A percentile compares a stretch with the other conserved stretches of the same genome.
These are phyloP conservation scores for Pipistrellus nathusii DNA, from an alignment of 2,797 vertebrate genomes.

Conservation along the genomic window DNA sequence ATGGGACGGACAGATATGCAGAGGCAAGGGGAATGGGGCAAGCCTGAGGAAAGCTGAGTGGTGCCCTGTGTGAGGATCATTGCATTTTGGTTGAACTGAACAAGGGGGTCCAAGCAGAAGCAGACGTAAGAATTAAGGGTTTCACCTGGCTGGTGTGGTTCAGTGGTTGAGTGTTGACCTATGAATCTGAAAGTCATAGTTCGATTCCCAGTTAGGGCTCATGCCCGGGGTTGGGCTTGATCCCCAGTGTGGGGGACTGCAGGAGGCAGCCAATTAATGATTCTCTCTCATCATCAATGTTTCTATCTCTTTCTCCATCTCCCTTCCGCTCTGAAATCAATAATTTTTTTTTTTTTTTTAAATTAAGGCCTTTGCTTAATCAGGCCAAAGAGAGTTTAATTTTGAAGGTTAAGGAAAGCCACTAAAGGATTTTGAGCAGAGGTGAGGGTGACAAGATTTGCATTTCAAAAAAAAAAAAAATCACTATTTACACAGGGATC, in stretches of 20 bases:
- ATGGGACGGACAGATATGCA: accelerated
- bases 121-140: neutral
- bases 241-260: too few relatives aligned
- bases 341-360: too few relatives aligned
- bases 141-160: too few relatives aligned
- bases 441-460: neutral
- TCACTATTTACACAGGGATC: neutral
- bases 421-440: neutral
- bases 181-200: too few relatives aligned
- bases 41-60: neutral
- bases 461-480: neutral
- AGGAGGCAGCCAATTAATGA: too few relatives aligned
- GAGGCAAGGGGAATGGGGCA: accelerated
- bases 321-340: too few relatives aligned
- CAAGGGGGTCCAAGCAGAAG: neutral
- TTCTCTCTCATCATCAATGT: too few relatives aligned
- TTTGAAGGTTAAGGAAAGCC: neutral
- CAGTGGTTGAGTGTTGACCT: too few relatives aligned
- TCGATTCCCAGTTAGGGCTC: too few relatives aligned
- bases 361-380: neutral
- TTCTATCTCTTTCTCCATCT: too few relatives aligned
- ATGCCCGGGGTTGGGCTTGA: too few relatives aligned
- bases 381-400: neutral
- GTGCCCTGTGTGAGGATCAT: accelerated
- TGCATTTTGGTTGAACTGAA: neutral